Conservation (phyloP, 2,113 vertebrate genomes). For the Larimichthys crocea region DNA sequence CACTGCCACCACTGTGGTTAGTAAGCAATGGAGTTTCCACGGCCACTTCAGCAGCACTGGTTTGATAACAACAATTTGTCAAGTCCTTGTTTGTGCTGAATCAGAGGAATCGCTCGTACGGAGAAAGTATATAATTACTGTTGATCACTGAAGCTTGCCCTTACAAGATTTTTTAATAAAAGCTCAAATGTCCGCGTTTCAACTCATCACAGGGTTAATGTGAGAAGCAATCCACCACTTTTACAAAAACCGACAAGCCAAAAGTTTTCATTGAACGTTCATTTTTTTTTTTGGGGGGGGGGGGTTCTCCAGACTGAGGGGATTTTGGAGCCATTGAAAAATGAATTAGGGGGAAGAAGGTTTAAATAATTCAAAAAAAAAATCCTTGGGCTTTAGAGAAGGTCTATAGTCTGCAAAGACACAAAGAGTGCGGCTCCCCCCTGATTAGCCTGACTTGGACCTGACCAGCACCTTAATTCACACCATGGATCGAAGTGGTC, state of each 20-base stretch:
- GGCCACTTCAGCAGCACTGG: conserved; percentile 34
- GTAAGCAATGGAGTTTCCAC: conserved; percentile 38
- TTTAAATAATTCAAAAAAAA: conserved; percentile 80
- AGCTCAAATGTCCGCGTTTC: conserved; percentile 43
- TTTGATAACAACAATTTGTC: conserved; percentile 72
- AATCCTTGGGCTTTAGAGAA: conserved; percentile 72
- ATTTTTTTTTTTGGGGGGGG: conserved; percentile 30
- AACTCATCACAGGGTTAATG: conserved; percentile 33
- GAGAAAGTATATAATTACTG: conserved; percentile 61
- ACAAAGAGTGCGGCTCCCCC: conserved; percentile 68
- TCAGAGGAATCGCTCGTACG: conserved; percentile 54
- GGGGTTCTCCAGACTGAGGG: conserved; percentile 55
- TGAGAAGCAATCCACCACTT: conserved; percentile 41
- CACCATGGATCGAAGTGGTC: conserved; percentile 75
- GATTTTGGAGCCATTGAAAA: conserved; percentile 80
- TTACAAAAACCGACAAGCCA: conserved; percentile 29
- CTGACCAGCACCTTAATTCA: conserved; percentile 81
- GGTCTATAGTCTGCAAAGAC: conserved; percentile 68
- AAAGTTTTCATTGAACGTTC: conserved; percentile 66
- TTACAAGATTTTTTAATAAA: conserved; percentile 42
- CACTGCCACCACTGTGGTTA: conserved; percentile 29
- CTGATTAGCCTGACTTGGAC: conserved; percentile 76
- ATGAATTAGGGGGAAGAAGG: conserved; percentile 79
- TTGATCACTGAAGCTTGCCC: conserved; percentile 60
- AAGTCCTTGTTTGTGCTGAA: conserved; percentile 67